phyloP scores from a whole-genome alignment of 2,888 invertebrate species.

The Anthrax anthrax region DNA sequence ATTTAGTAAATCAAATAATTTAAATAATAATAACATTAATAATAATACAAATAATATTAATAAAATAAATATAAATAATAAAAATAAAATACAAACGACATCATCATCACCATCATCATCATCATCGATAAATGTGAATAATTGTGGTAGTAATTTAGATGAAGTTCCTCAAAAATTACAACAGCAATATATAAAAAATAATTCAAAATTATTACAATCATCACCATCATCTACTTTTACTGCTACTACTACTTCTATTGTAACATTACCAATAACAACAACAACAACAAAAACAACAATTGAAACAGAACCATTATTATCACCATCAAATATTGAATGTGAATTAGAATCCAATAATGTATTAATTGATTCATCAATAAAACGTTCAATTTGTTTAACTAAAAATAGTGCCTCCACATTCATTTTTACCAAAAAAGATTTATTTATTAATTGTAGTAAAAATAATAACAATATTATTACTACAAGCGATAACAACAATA shows the following conservation, averaged over 20 bases:
- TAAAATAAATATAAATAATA: not conserved
- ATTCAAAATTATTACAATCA: too few species aligned
- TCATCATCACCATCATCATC: too few species aligned
- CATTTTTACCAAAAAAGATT: conserved; percentile 31
- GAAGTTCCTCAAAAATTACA: too few species aligned
- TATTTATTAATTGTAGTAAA: conserved; percentile 6
- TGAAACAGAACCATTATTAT: conserved; percentile 30
- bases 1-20: not conserved
- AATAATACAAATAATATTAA: not conserved
- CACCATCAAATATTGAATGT: conserved; percentile 27
- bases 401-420: conserved; percentile 32
- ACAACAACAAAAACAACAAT: conserved; percentile 21
- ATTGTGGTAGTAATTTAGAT: not conserved
- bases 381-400: conserved; percentile 26
- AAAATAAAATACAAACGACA: too few species aligned
- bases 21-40: not conserved
- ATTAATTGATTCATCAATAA: too few species aligned
- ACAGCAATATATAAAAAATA: too few species aligned
- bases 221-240: too few species aligned
- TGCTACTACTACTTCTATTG: too few species aligned
- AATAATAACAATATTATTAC: not conserved
- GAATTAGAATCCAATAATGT: too few species aligned
- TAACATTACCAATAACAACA: not conserved
- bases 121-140: not conserved
- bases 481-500: not conserved